phyloP scores from a whole-genome alignment of 2,888 invertebrate genomes.

The Drosophila formosana region DNA sequence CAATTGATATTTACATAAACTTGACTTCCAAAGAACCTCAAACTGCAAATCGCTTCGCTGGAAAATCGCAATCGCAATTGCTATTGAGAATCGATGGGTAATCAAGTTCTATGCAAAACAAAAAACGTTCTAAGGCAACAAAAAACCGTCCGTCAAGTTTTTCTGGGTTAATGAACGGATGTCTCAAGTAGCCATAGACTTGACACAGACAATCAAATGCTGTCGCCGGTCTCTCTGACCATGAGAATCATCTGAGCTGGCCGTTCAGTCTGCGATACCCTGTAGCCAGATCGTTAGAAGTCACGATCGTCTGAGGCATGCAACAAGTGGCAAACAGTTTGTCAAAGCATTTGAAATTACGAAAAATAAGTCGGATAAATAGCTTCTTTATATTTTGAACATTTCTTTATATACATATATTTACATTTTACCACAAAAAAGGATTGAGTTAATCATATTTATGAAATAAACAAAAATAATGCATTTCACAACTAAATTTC shows the following conservation, averaged over 20 bases:
- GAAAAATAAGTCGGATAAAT: too few relatives aligned
- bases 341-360: too few relatives aligned
- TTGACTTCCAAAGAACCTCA: background rate
- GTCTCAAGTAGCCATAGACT: constrained; percentile 55
- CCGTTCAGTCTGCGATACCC: constrained; percentile 7
- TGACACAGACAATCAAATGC: constrained; percentile 51
- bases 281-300: background rate
- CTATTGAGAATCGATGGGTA: constrained; percentile 47
- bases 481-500: too few relatives aligned
- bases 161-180: constrained; percentile 75
- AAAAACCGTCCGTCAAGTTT: constrained; percentile 34
- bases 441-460: too few relatives aligned
- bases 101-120: constrained; percentile 53
- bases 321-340: background rate
- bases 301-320: background rate
- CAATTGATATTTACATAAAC: constrained; percentile 1
- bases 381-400: too few relatives aligned
- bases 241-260: constrained; percentile 39
- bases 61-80: constrained; percentile 24
- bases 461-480: too few relatives aligned
- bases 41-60: constrained; percentile 16
- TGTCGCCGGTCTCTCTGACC: constrained; percentile 22
- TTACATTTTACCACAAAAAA: too few relatives aligned
- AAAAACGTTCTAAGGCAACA: background rate
- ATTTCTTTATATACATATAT: too few relatives aligned